Evolutionary conservation across 2,113 vertebrate genomes (phyloP), one percentile per base, ranked within the genome.

Genomic region (Eretmochelys imbricata): DNA sequence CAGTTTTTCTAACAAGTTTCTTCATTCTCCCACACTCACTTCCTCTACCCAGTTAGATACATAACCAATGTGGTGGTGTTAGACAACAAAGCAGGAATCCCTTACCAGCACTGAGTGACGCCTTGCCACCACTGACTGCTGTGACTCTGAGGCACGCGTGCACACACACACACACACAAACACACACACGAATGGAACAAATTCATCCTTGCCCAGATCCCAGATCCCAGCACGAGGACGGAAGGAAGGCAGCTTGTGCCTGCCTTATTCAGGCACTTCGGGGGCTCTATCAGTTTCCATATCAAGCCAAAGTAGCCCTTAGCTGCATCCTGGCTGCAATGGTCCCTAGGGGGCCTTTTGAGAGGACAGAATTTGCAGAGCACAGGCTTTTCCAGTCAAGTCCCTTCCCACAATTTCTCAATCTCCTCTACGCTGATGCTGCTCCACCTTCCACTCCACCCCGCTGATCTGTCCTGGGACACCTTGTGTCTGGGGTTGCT

Each of bases 261-360:
- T 48, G 51, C 38, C 4, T 4, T 0, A 3, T 48, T 53, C 55
- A 91, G 65, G 50, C 72, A 35, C 9, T 35, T 69, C 62, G 10
- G 25, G 51, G 1, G 19, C 80, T 42, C 88, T 81, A 10, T 2
- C 1, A 35, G 51, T 16, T 8, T 25, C 42, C 62, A 25, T 46
- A 76, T 42, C 22, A 76, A 25, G 42, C 6, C 2, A 2, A 46
- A 1, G 29, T 19, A 93, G 79, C 7, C 8, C 29, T 13, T 11
- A 20, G 2, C 57, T 49, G 55, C 19, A 25, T 10, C 0, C 0
- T 48, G 31, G 5, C 2, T 48, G 2, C 0, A 27, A n/a, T 51
- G 83, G 51, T 82, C 42, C 83, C 9, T 76, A 35, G 3, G 22
- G 27, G 82, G 12, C 29, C 93, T 46, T 72, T 78, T 80, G 62